Evolutionary conservation across 2,797 vertebrate genomes (phyloP).

Genomic region (Eulemur mongoz): DNA sequence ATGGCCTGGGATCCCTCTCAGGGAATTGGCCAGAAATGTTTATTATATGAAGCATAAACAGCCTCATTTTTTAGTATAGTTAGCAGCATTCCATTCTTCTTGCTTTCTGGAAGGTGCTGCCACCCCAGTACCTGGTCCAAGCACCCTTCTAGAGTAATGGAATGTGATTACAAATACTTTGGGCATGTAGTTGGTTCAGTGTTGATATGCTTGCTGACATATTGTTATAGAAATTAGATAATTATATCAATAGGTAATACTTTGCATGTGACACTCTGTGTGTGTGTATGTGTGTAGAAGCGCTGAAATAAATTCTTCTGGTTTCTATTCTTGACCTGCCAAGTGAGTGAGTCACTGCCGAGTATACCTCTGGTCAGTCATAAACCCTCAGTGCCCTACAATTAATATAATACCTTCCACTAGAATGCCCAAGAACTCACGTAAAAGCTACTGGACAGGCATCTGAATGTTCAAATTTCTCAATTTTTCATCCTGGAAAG

Average conservation of each 20-base stretch:
- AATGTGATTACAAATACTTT: constrained; percentile 49
- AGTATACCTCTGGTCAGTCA: background rate
- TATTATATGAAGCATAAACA: background rate
- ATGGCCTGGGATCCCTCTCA: background rate
- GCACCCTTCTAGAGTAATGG: constrained; percentile 29
- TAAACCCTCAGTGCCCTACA: background rate
- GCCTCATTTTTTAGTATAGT: background rate
- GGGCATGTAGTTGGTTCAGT: background rate
- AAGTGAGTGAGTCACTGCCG: constrained; percentile 57
- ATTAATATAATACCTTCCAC: background rate
- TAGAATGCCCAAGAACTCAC: background rate
- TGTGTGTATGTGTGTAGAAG: background rate
- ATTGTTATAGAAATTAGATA: constrained; percentile 34
- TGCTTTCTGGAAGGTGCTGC: background rate
- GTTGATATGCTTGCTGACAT: constrained; percentile 45
- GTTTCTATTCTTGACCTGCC: constrained; percentile 63
- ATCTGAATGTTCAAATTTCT: background rate
- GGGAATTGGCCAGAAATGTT: background rate
- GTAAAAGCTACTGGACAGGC: background rate
- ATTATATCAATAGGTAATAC: constrained; percentile 11
- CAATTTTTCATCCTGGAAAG: background rate
- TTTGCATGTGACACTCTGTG: background rate
- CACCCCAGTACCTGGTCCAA: background rate
- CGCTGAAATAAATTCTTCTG: background rate
- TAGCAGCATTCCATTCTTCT: background rate